Evolutionary conservation across 1,140 invertebrate species (phyloP).

Genomic region (Dinothrombium tinctorium): DNA sequence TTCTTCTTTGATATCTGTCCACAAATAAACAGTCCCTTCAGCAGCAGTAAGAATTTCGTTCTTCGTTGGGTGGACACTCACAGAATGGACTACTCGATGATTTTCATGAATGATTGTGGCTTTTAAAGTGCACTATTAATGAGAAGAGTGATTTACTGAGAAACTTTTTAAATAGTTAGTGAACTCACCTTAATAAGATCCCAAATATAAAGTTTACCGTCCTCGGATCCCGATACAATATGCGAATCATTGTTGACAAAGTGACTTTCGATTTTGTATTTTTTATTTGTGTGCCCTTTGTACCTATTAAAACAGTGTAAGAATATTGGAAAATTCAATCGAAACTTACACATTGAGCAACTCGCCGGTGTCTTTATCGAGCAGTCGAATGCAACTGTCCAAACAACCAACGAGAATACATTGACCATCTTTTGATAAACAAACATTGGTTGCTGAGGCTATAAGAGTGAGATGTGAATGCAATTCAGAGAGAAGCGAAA

Average conservation of each 20-base stretch:
- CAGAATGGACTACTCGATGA: constrained; percentile 23
- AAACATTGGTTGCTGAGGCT: constrained; percentile 20
- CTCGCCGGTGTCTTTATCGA: constrained; percentile 70
- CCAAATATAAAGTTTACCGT: constrained; percentile 64
- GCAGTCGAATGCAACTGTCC: constrained; percentile 50
- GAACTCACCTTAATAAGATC: constrained; percentile 24
- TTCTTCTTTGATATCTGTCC: constrained; percentile 15
- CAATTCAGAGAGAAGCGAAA: neutral
- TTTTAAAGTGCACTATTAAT: constrained; percentile 28
- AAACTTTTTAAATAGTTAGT: neutral
- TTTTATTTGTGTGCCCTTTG: constrained; percentile 44
- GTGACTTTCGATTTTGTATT: constrained; percentile 62
- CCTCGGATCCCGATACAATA: constrained; percentile 62
- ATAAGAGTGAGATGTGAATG: neutral
- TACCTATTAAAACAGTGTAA: constrained; percentile 10
- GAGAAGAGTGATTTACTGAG: neutral
- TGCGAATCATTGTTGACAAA: constrained; percentile 53
- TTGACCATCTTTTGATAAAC: constrained; percentile 55
- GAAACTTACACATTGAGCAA: constrained; percentile 35
- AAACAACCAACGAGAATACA: constrained; percentile 60
- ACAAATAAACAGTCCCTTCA: constrained; percentile 25
- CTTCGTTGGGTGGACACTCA: constrained; percentile 26
- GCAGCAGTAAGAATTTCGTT: constrained; percentile 25
- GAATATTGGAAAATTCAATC: neutral
- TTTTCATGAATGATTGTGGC: constrained; percentile 22